These are phyloP conservation scores for Ceriagrion tenellum DNA, from an alignment of 2,888 invertebrate genomes.

Conservation along the genomic window DNA sequence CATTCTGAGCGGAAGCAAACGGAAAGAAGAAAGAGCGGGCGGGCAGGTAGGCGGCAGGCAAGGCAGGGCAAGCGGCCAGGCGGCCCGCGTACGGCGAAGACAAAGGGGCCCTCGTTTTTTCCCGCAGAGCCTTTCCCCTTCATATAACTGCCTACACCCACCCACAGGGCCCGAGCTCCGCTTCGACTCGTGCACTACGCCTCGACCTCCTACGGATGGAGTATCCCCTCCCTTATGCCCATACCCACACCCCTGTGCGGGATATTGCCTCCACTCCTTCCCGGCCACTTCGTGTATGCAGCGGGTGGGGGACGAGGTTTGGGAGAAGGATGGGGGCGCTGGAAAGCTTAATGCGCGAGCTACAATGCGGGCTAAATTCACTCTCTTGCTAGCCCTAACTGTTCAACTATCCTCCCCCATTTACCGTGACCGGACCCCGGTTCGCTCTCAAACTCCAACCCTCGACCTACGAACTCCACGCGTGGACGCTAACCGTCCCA, in stretches of 20 bases:
- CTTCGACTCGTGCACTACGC: neutral
- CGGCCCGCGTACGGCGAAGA: conserved; percentile 24
- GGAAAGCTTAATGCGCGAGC: neutral
- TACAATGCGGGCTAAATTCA: neutral
- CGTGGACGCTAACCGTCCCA: too few species aligned
- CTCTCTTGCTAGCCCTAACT: neutral
- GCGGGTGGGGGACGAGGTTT: too few species aligned
- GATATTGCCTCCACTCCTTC: too few species aligned
- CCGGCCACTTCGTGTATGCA: neutral
- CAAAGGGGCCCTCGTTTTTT: conserved; percentile 54
- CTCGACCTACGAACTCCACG: neutral
- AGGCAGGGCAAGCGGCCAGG: neutral
- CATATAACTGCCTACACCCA: neutral
- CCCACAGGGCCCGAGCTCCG: neutral
- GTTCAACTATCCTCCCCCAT: neutral
- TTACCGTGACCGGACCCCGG: neutral
- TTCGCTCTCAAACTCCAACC: neutral
- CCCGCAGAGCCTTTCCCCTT: neutral
- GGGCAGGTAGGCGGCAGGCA: neutral
- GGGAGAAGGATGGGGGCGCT: too few species aligned
- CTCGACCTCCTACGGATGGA: too few species aligned
- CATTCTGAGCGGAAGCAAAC: conserved; percentile 58
- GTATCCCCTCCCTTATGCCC: too few species aligned
- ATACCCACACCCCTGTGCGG: too few species aligned
- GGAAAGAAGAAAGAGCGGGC: conserved; percentile 11